Conservation (phyloP, 2,888 invertebrate genomes). For the Athalia circularis region DNA sequence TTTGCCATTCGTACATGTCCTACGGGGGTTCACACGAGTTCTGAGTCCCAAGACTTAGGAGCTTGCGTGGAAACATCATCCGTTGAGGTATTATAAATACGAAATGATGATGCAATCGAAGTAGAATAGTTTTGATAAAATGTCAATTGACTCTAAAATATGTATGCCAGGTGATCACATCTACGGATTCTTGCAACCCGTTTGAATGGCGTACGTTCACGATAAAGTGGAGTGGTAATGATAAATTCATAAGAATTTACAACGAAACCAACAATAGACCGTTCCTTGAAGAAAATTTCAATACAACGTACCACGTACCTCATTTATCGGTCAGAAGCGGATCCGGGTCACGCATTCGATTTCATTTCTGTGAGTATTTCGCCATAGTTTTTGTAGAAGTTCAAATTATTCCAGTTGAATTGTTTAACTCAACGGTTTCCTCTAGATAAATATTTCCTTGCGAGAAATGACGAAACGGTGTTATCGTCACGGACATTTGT, state of each 20-base stretch:
- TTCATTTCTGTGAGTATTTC: slow-evolving; percentile 59
- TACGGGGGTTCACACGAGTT: not conserved
- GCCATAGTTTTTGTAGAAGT: not conserved
- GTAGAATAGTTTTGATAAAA: not conserved
- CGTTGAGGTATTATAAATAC: not conserved
- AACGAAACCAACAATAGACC: slow-evolving; percentile 14
- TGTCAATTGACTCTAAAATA: not conserved
- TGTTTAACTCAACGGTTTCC: not conserved
- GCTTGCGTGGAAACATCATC: not conserved
- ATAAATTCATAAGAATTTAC: slow-evolving; percentile 50
- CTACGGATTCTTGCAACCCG: not conserved
- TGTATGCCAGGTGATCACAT: not conserved
- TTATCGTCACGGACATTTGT: slow-evolving; percentile 50
- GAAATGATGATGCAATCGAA: too few species aligned
- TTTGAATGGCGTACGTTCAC: slow-evolving; percentile 59
- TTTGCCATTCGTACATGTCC: not conserved
- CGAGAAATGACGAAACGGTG: slow-evolving; percentile 36
- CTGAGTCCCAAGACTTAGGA: not conserved
- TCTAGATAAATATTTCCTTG: slow-evolving; percentile 55
- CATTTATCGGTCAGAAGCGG: slow-evolving; percentile 50
- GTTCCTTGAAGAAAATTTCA: slow-evolving; percentile 37
- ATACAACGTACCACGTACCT: slow-evolving; percentile 38
- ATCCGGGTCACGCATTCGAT: slow-evolving; percentile 50
- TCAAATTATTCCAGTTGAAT: not conserved
- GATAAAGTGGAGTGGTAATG: slow-evolving; percentile 53